phyloP scores from a whole-genome alignment of 2,888 invertebrate species.

The Aspidapion aeneum region DNA sequence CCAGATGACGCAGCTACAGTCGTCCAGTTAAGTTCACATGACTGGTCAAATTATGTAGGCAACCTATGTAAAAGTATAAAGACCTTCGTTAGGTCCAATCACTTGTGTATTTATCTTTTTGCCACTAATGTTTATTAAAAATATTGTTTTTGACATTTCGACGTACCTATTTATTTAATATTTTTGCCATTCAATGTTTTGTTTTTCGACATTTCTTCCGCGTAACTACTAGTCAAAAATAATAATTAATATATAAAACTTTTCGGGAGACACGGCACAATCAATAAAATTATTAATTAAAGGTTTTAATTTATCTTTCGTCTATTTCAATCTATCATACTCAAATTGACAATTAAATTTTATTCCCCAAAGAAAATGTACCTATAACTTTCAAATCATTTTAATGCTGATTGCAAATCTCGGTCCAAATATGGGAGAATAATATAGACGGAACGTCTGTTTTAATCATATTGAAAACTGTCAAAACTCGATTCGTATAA shows the following conservation, averaged over 20 bases:
- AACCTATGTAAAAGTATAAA: no score
- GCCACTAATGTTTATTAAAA: no score
- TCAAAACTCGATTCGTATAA: background rate
- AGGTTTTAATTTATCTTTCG: background rate
- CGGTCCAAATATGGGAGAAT: background rate
- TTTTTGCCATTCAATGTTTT: no score
- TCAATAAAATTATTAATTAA: background rate
- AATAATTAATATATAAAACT: background rate
- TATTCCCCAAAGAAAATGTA: background rate
- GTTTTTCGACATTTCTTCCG: no score
- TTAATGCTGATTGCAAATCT: background rate
- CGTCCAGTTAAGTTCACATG: no score
- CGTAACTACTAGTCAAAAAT: no score
- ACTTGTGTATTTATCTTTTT: no score
- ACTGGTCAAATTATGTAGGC: no score
- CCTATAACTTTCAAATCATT: background rate
- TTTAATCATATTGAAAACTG: background rate
- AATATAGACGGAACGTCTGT: background rate
- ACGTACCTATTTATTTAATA: no score
- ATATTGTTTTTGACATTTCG: no score
- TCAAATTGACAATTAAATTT: background rate
- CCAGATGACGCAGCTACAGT: no score
- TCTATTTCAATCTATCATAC: background rate
- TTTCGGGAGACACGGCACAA: background rate
- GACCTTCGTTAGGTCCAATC: no score